Conservation (phyloP, 1,140 invertebrate species). For the Caenorhabditis elegans region WBcel235 BX284605.5:9974501-9975000, state of each 20-base stretch:
- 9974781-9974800: no score
- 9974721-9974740: neutral
- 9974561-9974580: neutral
- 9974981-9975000: no score
- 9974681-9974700: neutral
- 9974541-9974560: neutral
- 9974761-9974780: no score
- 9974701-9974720: neutral
- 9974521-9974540: neutral
- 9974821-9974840: neutral
- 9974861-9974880: neutral
- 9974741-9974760: neutral
- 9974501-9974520: neutral
- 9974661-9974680: neutral
- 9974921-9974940: neutral
- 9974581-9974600: neutral
- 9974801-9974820: no score
- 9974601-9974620: neutral
- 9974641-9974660: neutral
- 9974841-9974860: neutral
- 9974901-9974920: neutral
- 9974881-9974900: neutral
- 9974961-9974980: no score
- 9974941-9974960: no score
- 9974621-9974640: neutral